Evolutionary conservation across 2,113 vertebrate species (phyloP), one percentile per base, ranked within the genome.

Genomic region (Pomatostomus ruficeps): DNA sequence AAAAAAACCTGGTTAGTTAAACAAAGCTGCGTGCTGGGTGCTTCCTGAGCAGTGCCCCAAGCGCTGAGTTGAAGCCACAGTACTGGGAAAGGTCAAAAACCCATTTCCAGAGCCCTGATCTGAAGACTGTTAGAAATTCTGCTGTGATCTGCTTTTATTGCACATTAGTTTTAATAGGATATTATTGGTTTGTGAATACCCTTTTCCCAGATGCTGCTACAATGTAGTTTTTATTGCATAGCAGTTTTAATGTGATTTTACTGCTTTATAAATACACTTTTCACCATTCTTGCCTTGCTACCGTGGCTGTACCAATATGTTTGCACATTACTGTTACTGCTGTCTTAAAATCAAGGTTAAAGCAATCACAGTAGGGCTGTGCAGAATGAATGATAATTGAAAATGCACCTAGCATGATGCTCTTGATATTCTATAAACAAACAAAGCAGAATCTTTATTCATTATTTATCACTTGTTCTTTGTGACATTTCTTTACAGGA

Each of bases 301-400:
- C 46, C 1, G 0, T 59, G 58, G 65, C 92, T 92, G 48, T 90
- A 79, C 51, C 72, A 81, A 54, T 86, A 76, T 76, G 66, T 77
- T 82, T 89, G 57, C 65, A 45, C 74, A 46, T 91, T 95, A 85
- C 68, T 3, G 4, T 95, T 95, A 89, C 20, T 79, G 92, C 62
- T 87, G 55, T 76, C 74, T 96, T 73, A 94, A 96, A 96, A 95
- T 87, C 90, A 96, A 96, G 95, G 94, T 96, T 92, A 95, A 93
- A 92, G 82, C 88, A 79, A 91, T 93, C 94, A 93, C 91, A 73
- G 71, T 9, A 91, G 79, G 70, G 66, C 80, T 85, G 59, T 87
- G 73, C 58, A 71, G 70, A 67, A 76, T 43, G 78, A 91, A 90
- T 70, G 68, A 85, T 83, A 93, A 95, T 76, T 88, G 78, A 65